Conservation (phyloP, 2,797 vertebrate genomes). For the Mormyrus proboscirostris region DNA sequence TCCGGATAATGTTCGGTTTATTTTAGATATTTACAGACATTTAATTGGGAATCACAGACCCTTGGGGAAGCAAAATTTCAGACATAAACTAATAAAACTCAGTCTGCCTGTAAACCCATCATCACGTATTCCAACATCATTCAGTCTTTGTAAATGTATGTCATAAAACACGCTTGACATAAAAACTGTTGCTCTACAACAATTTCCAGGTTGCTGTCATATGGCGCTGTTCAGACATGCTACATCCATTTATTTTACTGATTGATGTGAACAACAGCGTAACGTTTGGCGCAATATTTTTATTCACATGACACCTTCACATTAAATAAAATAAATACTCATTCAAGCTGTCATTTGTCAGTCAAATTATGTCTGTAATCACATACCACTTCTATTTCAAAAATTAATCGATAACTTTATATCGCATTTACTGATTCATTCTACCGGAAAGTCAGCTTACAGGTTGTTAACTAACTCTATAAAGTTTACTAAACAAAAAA, state of each 20-base stretch:
- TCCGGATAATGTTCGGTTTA: conserved; percentile 9
- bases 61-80: conserved; percentile 38
- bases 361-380: background rate
- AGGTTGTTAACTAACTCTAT: conserved; percentile 38
- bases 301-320: background rate
- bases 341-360: conserved; percentile 12
- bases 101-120: conserved; percentile 42
- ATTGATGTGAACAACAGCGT: background rate
- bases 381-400: conserved; percentile 12
- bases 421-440: background rate
- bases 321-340: conserved; percentile 29
- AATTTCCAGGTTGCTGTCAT: conserved; percentile 4
- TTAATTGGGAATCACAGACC: conserved; percentile 33
- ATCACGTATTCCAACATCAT: background rate
- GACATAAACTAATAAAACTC: conserved; percentile 58
- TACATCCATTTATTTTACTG: conserved; percentile 1
- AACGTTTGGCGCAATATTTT: background rate
- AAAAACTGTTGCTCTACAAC: background rate
- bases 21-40: conserved; percentile 59
- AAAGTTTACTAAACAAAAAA: conserved; percentile 39
- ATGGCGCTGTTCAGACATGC: background rate
- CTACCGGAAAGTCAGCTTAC: background rate
- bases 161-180: background rate
- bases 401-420: background rate
- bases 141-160: background rate